Conservation (phyloP, 1,140 invertebrate species). For the Dryas iulia region DNA sequence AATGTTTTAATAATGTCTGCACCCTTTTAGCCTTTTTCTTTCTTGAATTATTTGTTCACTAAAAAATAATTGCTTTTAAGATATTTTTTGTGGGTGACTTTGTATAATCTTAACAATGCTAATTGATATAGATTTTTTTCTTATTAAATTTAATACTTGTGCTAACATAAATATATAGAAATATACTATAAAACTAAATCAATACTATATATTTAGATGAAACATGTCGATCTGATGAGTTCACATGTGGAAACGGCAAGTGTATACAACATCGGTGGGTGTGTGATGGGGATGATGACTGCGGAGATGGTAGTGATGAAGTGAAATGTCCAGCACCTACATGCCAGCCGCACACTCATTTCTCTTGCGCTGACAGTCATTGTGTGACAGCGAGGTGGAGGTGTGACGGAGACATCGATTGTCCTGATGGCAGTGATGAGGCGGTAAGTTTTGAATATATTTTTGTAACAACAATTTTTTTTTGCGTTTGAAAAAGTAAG, state of each 20-base stretch:
- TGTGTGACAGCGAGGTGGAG: conserved; percentile 88
- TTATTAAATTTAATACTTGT: neutral
- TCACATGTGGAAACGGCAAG: conserved; percentile 92
- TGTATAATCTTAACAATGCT: neutral
- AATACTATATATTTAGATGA: conserved; percentile 82
- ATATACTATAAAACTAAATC: neutral
- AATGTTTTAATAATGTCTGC: conserved; percentile 42
- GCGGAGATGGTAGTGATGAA: conserved; percentile 91
- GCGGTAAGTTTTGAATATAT: conserved; percentile 69
- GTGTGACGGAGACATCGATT: conserved; percentile 94
- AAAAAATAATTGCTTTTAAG: conserved; percentile 31
- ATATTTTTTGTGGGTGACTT: neutral
- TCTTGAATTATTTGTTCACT: conserved; percentile 40
- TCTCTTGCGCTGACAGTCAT: conserved; percentile 85
- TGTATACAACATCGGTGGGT: conserved; percentile 93
- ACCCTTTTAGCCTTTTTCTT: conserved; percentile 36
- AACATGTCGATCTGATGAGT: conserved; percentile 93
- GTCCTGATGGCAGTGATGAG: conserved; percentile 90
- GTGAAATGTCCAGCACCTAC: conserved; percentile 85
- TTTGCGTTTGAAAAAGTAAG: too few relatives aligned
- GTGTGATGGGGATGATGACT: conserved; percentile 94
- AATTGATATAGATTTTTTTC: neutral
- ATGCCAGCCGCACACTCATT: conserved; percentile 85
- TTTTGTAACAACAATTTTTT: neutral
- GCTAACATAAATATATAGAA: neutral